A percentile compares a stretch with the other conserved stretches of the same genome.
These are phyloP conservation scores for Strigamia crassipes DNA, from an alignment of 2,888 invertebrate genomes.

Conservation along the genomic window DNA sequence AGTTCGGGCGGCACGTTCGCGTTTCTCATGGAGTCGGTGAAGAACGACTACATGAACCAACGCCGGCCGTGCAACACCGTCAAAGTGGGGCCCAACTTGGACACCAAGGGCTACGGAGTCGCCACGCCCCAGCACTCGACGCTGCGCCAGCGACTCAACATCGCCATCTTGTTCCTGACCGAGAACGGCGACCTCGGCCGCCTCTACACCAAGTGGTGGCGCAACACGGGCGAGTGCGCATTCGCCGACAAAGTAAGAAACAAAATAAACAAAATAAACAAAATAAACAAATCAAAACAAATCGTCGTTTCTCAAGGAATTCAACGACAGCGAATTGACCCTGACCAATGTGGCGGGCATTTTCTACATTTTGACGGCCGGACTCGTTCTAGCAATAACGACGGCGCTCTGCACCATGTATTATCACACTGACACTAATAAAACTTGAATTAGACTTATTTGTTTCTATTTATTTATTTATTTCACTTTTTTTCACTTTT, in stretches of 20 bases:
- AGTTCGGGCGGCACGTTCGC: conserved; percentile 59
- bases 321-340: conserved; percentile 58
- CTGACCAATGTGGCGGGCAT: conserved; percentile 64
- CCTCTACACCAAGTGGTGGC: conserved; percentile 64
- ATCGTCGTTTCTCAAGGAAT: conserved; percentile 55
- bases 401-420: conserved; percentile 54
- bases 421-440: no score
- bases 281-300: no score
- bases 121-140: conserved; percentile 60
- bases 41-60: conserved; percentile 61
- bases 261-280: no score
- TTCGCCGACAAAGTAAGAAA: not conserved
- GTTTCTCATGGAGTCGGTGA: conserved; percentile 62
- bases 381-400: conserved; percentile 61
- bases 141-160: conserved; percentile 59
- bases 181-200: conserved; percentile 60
- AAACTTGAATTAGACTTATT: no score
- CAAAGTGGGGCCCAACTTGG: conserved; percentile 62
- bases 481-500: no score
- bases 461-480: no score
- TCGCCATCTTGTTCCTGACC: conserved; percentile 59
- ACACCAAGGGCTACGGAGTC: conserved; percentile 63
- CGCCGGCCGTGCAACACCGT: conserved; percentile 63
- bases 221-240: conserved; percentile 62
- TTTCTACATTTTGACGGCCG: conserved; percentile 63